phyloP scores from a whole-genome alignment of 2,797 vertebrate genomes.

The Labroides dimidiatus region DNA sequence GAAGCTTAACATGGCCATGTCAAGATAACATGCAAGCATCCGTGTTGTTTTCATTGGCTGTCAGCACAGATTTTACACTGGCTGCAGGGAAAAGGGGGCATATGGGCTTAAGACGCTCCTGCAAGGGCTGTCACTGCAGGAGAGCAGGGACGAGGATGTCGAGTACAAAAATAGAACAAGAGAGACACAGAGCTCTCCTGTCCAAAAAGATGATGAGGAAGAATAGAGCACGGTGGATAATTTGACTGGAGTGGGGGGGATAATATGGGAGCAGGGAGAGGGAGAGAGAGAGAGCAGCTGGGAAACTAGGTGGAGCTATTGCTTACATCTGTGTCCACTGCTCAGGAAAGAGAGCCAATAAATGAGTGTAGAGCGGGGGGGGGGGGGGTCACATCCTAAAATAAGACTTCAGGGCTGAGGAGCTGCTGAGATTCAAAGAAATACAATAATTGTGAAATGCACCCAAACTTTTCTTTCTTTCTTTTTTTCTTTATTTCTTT shows the following conservation, averaged over 20 bases:
- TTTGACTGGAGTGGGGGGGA: slow-evolving; percentile 77
- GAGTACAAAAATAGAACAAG: slow-evolving; percentile 78
- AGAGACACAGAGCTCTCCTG: slow-evolving; percentile 71
- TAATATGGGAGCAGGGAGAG: slow-evolving; percentile 58
- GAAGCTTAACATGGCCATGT: slow-evolving; percentile 86
- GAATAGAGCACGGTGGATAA: slow-evolving; percentile 75
- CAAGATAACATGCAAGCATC: slow-evolving; percentile 89
- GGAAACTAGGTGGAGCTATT: slow-evolving; percentile 81
- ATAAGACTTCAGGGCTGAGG: slow-evolving; percentile 57
- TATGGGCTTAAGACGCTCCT: slow-evolving; percentile 81
- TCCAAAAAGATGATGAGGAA: slow-evolving; percentile 77
- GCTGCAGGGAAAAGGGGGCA: slow-evolving; percentile 76
- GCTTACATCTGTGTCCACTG: slow-evolving; percentile 70
- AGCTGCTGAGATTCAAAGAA: neutral
- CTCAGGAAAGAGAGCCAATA: slow-evolving; percentile 51
- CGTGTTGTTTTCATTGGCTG: slow-evolving; percentile 87
- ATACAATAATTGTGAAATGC: too few relatives aligned
- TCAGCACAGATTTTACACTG: slow-evolving; percentile 88
- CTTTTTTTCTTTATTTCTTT: too few relatives aligned
- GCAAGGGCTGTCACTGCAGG: slow-evolving; percentile 79
- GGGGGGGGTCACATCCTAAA: slow-evolving; percentile 67
- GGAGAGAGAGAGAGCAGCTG: slow-evolving; percentile 36
- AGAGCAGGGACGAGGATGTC: slow-evolving; percentile 70
- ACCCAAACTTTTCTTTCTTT: too few relatives aligned
- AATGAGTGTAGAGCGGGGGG: slow-evolving; percentile 70